A percentile compares a stretch with the other conserved stretches of the same genome.
Evolutionary conservation across 2,113 vertebrate species (phyloP).

Genomic region (Embiotoca jacksoni): DNA sequence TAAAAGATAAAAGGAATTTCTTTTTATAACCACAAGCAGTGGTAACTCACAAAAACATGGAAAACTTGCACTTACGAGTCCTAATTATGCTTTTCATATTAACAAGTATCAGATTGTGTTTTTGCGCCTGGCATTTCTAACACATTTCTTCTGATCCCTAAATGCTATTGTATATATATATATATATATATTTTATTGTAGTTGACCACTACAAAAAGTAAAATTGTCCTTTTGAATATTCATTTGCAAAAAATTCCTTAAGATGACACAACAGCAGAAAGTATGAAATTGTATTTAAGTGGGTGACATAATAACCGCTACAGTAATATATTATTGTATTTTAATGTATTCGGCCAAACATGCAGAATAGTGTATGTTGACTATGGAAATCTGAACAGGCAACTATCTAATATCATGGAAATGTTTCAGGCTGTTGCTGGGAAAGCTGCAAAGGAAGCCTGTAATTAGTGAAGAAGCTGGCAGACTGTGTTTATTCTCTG

Average conservation of each 20-base stretch:
- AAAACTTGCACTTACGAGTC: too few relatives aligned
- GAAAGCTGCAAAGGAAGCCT: slow-evolving; percentile 19
- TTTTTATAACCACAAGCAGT: too few relatives aligned
- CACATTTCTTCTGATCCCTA: too few relatives aligned
- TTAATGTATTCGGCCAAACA: slow-evolving; percentile 21
- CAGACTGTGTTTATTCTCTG: slow-evolving; percentile 39
- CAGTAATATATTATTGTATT: slow-evolving; percentile 15
- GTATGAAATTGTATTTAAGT: slow-evolving; percentile 2
- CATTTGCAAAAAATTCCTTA: background rate
- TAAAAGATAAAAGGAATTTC: background rate
- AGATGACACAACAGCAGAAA: background rate
- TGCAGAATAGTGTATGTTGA: background rate
- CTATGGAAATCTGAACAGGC: slow-evolving; percentile 31
- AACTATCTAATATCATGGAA: slow-evolving; percentile 29
- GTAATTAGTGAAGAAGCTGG: slow-evolving; percentile 41
- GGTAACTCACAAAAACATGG: too few relatives aligned
- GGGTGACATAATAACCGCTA: background rate
- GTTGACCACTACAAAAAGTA: background rate
- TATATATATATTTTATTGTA: too few relatives aligned
- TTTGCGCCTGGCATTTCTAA: too few relatives aligned
- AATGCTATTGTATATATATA: too few relatives aligned
- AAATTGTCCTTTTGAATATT: background rate
- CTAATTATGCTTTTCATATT: too few relatives aligned
- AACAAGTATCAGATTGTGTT: too few relatives aligned
- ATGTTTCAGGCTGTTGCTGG: slow-evolving; percentile 26